A percentile compares a stretch with the other conserved stretches of the same genome.
Evolutionary conservation across 2,888 invertebrate genomes (phyloP).

Genomic region (Philopedon plagiatum): DNA sequence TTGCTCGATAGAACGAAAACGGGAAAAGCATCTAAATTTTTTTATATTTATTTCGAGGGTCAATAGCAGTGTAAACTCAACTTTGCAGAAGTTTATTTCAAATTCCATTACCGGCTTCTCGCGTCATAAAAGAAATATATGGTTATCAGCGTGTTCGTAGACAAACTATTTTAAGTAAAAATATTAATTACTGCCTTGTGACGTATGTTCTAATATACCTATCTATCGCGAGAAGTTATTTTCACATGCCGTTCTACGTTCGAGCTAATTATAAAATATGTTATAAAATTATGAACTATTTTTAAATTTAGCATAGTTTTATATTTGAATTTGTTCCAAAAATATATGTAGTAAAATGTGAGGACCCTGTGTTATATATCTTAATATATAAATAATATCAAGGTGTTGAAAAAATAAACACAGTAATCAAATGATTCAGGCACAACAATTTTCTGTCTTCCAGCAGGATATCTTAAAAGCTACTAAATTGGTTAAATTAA

Average conservation of each 20-base stretch:
- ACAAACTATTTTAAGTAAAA: conserved; percentile 2
- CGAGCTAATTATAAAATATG: conserved; percentile 40
- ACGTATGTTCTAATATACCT: conserved; percentile 17
- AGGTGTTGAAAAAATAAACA: too few relatives aligned
- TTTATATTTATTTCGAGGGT: too few relatives aligned
- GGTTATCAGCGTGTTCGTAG: conserved; percentile 2
- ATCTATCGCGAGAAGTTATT: conserved; percentile 23
- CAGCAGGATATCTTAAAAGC: too few relatives aligned
- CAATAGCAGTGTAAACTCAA: too few relatives aligned
- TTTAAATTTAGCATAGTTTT: conserved; percentile 21
- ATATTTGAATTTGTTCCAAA: conserved; percentile 10
- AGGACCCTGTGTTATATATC: too few relatives aligned
- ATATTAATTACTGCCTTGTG: conserved; percentile 8
- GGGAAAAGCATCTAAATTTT: too few relatives aligned
- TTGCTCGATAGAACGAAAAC: too few relatives aligned
- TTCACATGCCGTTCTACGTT: conserved; percentile 23
- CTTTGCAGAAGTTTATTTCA: too few relatives aligned
- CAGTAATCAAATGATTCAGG: too few relatives aligned
- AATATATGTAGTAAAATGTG: background rate
- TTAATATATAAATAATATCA: too few relatives aligned
- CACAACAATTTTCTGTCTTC: too few relatives aligned
- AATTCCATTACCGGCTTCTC: background rate
- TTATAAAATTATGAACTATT: conserved; percentile 25
- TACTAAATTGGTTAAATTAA: too few relatives aligned
- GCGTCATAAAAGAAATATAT: background rate